Conservation (phyloP, 2,797 vertebrate genomes). For the Pangasius krempfi region DNA sequence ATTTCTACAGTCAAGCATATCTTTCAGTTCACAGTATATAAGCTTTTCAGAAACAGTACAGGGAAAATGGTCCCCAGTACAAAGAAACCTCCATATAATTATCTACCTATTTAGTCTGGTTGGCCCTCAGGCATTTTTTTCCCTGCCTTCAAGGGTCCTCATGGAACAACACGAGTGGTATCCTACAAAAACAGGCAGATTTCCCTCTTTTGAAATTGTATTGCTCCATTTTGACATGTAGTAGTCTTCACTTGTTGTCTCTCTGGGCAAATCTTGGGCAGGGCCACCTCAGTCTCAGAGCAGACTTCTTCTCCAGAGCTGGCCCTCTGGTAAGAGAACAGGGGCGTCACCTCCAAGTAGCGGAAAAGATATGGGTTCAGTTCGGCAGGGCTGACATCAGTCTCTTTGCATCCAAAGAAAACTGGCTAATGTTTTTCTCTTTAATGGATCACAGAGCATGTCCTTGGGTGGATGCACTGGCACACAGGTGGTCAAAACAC, state of each 20-base stretch:
- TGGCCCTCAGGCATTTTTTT: not conserved
- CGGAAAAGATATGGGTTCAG: not conserved
- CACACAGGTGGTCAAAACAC: not conserved
- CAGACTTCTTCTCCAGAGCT: not conserved
- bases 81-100: not conserved
- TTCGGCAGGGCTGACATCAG: not conserved
- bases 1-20: not conserved
- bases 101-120: not conserved
- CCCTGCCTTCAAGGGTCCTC: not conserved
- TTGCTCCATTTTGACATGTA: not conserved
- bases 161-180: not conserved
- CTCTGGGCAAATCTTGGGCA: not conserved
- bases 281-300: not conserved
- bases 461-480: not conserved
- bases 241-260: not conserved
- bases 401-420: not conserved
- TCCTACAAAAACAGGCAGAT: not conserved
- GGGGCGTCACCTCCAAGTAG: no score
- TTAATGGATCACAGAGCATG: not conserved
- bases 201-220: not conserved
- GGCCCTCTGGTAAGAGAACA: not conserved
- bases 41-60: not conserved
- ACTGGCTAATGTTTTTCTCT: not conserved
- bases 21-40: not conserved
- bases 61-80: not conserved